A percentile compares a stretch with the other conserved stretches of the same genome.
Evolutionary conservation across 2,888 invertebrate genomes (phyloP).

Genomic region (Caenorhabditis japonica): DNA sequence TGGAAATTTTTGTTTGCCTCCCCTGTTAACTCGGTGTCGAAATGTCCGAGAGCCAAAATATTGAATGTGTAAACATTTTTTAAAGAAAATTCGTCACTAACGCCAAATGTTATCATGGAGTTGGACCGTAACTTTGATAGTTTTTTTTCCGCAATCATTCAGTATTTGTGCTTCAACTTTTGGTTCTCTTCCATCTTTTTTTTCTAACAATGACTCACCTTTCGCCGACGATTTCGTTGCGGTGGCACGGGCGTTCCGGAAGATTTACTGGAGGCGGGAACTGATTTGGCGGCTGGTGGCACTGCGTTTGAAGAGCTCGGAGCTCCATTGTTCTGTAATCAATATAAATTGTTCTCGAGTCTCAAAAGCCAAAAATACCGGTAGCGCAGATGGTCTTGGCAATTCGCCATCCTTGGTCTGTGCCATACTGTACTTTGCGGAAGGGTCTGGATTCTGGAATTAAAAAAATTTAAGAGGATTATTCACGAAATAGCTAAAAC

Average conservation of each 20-base stretch:
- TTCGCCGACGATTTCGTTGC: conserved; percentile 31
- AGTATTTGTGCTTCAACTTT: no score
- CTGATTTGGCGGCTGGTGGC: conserved; percentile 21
- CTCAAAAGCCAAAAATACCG: conserved; percentile 6
- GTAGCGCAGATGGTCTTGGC: conserved; percentile 36
- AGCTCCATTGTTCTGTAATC: conserved; percentile 28
- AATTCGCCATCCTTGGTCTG: conserved; percentile 43
- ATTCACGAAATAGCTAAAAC: background rate
- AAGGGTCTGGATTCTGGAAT: conserved; percentile 38
- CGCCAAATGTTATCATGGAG: no score
- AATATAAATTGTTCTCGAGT: background rate
- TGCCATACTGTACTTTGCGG: conserved; percentile 35
- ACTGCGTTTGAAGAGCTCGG: conserved; percentile 15
- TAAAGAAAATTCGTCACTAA: no score
- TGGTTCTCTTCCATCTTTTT: no score
- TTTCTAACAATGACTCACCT: conserved; percentile 32
- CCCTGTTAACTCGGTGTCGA: no score
- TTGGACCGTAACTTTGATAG: no score
- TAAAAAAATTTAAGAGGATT: background rate
- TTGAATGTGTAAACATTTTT: no score
- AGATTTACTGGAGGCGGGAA: conserved; percentile 8
- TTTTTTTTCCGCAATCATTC: no score
- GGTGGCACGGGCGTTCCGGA: conserved; percentile 45
- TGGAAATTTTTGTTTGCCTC: no score
- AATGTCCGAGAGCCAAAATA: no score